Percentiles rank a stretch among this genome's conserved stretches.
Conservation (phyloP, 2,888 invertebrate species). For the Tethea ocularis region DNA sequence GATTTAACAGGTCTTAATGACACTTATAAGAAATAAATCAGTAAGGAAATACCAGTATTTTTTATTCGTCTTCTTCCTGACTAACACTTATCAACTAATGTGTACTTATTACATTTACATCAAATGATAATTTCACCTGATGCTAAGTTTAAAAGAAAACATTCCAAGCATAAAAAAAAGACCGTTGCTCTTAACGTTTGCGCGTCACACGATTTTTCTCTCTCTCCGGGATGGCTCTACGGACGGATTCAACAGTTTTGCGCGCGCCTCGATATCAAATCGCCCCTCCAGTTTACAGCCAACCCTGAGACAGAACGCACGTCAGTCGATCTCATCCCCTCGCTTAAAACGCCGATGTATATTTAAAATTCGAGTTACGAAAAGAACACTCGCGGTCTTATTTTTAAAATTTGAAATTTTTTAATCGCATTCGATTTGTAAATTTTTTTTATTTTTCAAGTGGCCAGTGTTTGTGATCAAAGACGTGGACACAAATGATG, state of each 20-base stretch:
- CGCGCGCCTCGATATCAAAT: constrained; percentile 64
- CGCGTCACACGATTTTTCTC: constrained; percentile 45
- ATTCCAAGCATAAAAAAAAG: constrained; percentile 16
- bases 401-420: constrained; percentile 31
- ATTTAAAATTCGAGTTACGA: constrained; percentile 33
- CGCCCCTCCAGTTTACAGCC: constrained; percentile 53
- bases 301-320: constrained; percentile 47
- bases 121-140: no score
- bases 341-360: constrained; percentile 44
- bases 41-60: no score
- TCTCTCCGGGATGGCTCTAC: constrained; percentile 43
- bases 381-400: constrained; percentile 14
- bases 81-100: no score
- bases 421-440: constrained; percentile 15
- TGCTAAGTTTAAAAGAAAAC: not conserved
- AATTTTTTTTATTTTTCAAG: constrained; percentile 15
- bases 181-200: constrained; percentile 25
- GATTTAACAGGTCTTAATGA: no score
- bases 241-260: constrained; percentile 73
- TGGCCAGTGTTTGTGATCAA: constrained; percentile 45
- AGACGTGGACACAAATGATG: constrained; percentile 49
- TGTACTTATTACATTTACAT: no score
- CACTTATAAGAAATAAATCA: no score
- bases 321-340: constrained; percentile 30
- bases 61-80: no score